Evolutionary conservation across 64 coral and sea anemone species (phyloP), one percentile per base, ranked within the genome.

Genomic region (Montipora cactus): DNA sequence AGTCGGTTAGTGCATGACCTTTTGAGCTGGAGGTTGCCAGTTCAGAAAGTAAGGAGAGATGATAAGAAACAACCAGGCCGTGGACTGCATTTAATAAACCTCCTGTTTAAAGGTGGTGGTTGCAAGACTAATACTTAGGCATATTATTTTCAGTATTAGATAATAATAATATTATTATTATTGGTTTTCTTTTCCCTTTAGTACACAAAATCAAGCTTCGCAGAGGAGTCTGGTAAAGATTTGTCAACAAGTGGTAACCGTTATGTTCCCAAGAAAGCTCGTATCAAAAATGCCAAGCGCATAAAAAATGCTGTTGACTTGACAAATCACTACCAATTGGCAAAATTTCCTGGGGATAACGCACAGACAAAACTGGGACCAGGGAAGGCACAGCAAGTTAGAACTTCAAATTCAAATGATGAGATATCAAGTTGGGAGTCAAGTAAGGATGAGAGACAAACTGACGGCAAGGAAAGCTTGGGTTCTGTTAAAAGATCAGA

Each of bases 371-470:
- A 37, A 37, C 28, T 37, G 28, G 28, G 28, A 37, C 28, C 28
- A 71, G 44, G 47, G 44, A 72, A 64, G 18, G 45, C 19, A 49
- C 18, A 21, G n/a, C 49, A n/a, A 70, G 48, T 7, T 52, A 86
- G 82, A 72, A 86, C 82, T 86, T 71, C 66, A 3, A 86, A 71
- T 71, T 86, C 10, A 71, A 37, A 14, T 45, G 76, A 78, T 49
- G 12, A 78, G 76, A 2, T 50, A n/a, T 19, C 76, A 49, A 49
- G 76, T 50, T 50, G 16, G 47, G 16, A 46, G 51, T 67, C 66
- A 5, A 69, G 19, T 7, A 69, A 47, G 67, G 59, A 48, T 5
- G 18, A 18, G 8, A 71, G 46, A 7, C 37, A 71, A 18, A 71
- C 8, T 21, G 47, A 22, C 18, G 21, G 47, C n/a, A 86, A 86